Evolutionary conservation across 2,888 invertebrate genomes (phyloP).

Genomic region (Trichogramma evanescens): DNA sequence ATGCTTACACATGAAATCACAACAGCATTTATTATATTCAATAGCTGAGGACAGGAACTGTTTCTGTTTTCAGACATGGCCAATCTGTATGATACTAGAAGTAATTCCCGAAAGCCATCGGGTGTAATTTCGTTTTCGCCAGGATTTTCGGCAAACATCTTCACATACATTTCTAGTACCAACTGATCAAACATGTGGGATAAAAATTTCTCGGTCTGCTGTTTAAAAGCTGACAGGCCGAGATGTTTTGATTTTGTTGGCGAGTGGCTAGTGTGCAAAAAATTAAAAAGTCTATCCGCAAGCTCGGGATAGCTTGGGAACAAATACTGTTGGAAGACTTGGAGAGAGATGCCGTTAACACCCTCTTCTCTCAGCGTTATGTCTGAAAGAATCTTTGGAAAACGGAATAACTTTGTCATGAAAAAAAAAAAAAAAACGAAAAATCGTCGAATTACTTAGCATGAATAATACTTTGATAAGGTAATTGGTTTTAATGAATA

Average conservation of each 20-base stretch:
- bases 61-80: constrained; percentile 66
- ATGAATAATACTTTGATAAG: too few species aligned
- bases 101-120: constrained; percentile 58
- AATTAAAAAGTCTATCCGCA: constrained; percentile 61
- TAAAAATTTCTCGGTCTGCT: constrained; percentile 64
- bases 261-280: constrained; percentile 56
- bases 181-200: constrained; percentile 51
- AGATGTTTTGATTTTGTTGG: constrained; percentile 57
- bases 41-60: constrained; percentile 60
- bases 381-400: constrained; percentile 56
- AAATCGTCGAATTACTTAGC: too few species aligned
- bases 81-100: constrained; percentile 69
- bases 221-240: constrained; percentile 60
- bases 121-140: constrained; percentile 51
- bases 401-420: too few species aligned
- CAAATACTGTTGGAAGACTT: constrained; percentile 66
- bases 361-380: constrained; percentile 64
- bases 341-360: constrained; percentile 63
- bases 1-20: constrained; percentile 62
- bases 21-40: constrained; percentile 66
- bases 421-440: too few species aligned
- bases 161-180: constrained; percentile 64
- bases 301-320: constrained; percentile 73
- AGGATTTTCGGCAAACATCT: constrained; percentile 50
- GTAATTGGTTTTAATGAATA: too few species aligned